Base-by-base conservation (phyloP, 2,113 vertebrate genomes). In the Apeltes quadracus region DNA sequence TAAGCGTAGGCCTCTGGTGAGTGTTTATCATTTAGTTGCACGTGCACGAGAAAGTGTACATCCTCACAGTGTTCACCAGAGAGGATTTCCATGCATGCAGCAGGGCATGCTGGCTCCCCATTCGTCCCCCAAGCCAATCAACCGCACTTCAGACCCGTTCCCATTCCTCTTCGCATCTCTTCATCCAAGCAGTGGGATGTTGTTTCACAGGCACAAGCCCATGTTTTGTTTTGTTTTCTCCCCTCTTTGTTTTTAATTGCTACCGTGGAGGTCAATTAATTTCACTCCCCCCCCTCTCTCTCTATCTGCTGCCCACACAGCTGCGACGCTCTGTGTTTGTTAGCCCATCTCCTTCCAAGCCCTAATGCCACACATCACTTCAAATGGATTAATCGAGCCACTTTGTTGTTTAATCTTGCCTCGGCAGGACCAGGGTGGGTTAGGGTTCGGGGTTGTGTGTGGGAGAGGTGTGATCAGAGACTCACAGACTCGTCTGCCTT, bases 361-460 rank as follows among this genome's bases (percentile, higher is more conserved):
- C 91, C 89, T 90, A 91, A 93, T 92, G 91, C 91, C 88, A 87
- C 90, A 90, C 90, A 90, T 92, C 91, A 80, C 90, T 93, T 93
- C 90, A 90, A 79, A 94, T 76, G 93, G 83, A 91, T 92, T 88
- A 94, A 89, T 90, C 89, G 92, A 93, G 90, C 81, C 87, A 72
- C 89, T 91, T 92, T 94, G 92, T 88, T 93, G 86, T 93, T 93
- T 94, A 89, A 92, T 93, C 94, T 93, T 83, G 79, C 87, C 92
- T 87, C 85, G 80, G 89, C 92, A 94, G 93, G 90, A 87, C 84
- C 84, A 90, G 90, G 78, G 90, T 85, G 90, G 83, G 81, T 82
- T 11, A 23, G 39, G 9, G 77, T 22, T 61, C 51, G 66, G n/a
- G 83, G 82, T 23, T 82, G 62, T 62, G 63, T 13, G 39, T 8